Evolutionary conservation across 2,888 invertebrate species (phyloP), one percentile per base, ranked within the genome.

Genomic region (Drosophila falleni): DNA sequence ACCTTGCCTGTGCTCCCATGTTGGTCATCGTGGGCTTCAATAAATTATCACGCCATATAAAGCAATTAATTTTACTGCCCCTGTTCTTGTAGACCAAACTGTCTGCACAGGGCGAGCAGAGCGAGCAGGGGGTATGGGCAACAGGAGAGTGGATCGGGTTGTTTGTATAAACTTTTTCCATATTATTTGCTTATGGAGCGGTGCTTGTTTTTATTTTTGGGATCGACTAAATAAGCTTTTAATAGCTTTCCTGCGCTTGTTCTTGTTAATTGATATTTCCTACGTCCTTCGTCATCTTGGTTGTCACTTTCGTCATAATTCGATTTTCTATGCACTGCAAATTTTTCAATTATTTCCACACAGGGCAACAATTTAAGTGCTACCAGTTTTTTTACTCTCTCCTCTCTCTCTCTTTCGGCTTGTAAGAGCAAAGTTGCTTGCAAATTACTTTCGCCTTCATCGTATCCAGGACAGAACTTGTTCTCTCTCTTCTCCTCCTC

Each of bases 11-110:
- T 60, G 86, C 84, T 86, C 87, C 89, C 89, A 83, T 89, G 81
- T 82, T 87, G 89, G 89, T 89, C 84, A 90, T 89, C 89, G 85
- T 81, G 78, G 80, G 80, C 89, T 89, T 88, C 82, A 89, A 91
- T 90, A 90, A 91, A 90, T 90, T 90, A 90, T 90, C 91, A 91
- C 91, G 89, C 90, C 87, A 90, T 91, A 90, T 89, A 91, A 90
- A 90, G 90, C 90, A 90, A 90, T 90, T 90, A 90, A 91, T 90
- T 91, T 83, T 80, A 76, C 83, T 83, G 87, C 78, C 70, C 70
- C 67, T 62, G 71, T 75, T 78, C 62, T 71, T 66, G 68, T 63
- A 67, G 65, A 31, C 37, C 42, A 23, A 11, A 31, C 60, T 39
- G 60, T 55, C 78, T 37, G 58, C 33, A 15, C 62, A 35, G 53